Base-by-base conservation (phyloP, 2,888 invertebrate genomes). In the Sesamia inferens region DNA sequence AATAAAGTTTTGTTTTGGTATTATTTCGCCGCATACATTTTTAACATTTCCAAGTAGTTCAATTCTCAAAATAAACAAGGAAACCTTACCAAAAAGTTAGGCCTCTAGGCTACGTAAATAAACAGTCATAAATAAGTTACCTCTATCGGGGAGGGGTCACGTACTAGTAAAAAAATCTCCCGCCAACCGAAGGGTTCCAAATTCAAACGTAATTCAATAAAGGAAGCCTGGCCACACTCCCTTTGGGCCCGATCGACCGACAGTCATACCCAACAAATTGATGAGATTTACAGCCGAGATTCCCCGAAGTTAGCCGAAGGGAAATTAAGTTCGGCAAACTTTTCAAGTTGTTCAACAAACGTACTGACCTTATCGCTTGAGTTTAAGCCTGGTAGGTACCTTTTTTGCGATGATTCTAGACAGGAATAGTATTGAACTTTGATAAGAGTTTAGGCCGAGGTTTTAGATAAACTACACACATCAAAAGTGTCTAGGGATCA, bases 251-350 rank as follows among this genome's bases (percentile, higher is more conserved):
- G 85, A 87, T 87, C 82, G 86, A 62, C 86, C 85, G 71, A 82
- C 87, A 90, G 89, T 90, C 91, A 92, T 92, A 90, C 91, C 92
- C 90, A 90, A 91, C 93, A 93, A 93, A 93, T 94, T 94, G 94
- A 94, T 93, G 92, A 93, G 94, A 95, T 95, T 94, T 93, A 91
- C 93, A 91, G 89, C 85, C 87, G 90, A 93, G 94, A 94, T 94
- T 92, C 91, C 90, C 87, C 85, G 85, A 94, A 94, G 93, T 94
- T 95, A 92, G 91, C 92, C 90, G 87, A 93, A 93, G 92, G 93
- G 93, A 94, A 94, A 95, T 95, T 93, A 94, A 92, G 92, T 94
- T 94, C 89, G 87, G 85, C 74, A 87, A 94, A 94, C 90, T 85
- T 93, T 93, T 89, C 85, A 87, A 91, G 90, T 93, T 91, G 91